A percentile compares a stretch with the other conserved stretches of the same genome.
Evolutionary conservation across 2,888 invertebrate genomes (phyloP).

Genomic region (Melanophora roralis): DNA sequence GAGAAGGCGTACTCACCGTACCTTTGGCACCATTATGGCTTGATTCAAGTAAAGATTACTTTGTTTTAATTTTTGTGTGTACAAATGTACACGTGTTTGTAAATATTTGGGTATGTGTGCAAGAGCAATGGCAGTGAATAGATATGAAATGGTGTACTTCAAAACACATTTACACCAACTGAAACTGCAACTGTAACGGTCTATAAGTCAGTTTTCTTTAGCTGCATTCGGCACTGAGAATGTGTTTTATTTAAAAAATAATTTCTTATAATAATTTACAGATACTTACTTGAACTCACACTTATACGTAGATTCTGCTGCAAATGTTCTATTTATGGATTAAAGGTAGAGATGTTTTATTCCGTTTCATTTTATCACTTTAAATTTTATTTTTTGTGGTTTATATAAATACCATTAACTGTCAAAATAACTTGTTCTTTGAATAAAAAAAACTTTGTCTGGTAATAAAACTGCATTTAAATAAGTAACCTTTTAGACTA

Average conservation of each 20-base stretch:
- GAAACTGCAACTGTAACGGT: constrained; percentile 10
- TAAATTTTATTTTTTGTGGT: background rate
- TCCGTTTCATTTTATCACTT: no score
- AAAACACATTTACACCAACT: background rate
- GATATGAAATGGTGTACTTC: no score
- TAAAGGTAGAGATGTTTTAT: no score
- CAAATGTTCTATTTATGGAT: no score
- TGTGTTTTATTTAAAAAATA: constrained; percentile 54
- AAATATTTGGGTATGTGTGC: background rate
- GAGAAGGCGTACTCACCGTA: no score
- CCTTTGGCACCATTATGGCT: no score
- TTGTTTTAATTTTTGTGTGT: no score
- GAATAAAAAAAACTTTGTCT: background rate
- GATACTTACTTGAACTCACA: background rate
- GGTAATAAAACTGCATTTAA: background rate
- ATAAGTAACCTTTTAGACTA: background rate
- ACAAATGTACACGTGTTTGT: background rate
- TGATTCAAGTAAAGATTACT: no score
- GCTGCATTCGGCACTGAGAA: constrained; percentile 52
- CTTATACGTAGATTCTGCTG: no score
- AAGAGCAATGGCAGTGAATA: background rate
- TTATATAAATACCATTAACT: background rate
- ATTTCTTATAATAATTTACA: constrained; percentile 29
- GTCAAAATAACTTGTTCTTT: constrained; percentile 19
- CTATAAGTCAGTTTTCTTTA: constrained; percentile 51